phyloP scores from a whole-genome alignment of 2,888 invertebrate species.

The Drosophila mercatorum region DNA sequence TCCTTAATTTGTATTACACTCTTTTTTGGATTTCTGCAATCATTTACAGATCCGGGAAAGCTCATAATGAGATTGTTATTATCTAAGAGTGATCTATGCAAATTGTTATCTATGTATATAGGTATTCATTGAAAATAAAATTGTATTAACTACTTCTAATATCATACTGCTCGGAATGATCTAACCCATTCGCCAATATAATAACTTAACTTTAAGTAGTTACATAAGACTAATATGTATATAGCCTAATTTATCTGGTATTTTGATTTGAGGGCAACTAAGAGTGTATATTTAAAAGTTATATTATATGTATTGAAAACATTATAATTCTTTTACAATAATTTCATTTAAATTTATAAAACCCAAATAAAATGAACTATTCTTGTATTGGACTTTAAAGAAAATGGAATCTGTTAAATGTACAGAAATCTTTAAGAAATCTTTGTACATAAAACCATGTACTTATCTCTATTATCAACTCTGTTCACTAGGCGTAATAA shows the following conservation, averaged over 20 bases:
- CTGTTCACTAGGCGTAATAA: background rate
- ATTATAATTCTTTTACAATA: background rate
- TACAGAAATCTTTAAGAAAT: background rate
- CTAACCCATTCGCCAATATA: background rate
- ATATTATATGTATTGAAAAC: background rate
- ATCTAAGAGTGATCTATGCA: background rate
- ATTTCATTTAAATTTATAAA: background rate
- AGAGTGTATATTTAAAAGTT: background rate
- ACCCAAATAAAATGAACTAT: background rate
- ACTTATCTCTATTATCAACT: background rate
- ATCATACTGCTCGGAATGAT: background rate
- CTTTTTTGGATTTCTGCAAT: slow-evolving; percentile 10
- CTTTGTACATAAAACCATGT: background rate
- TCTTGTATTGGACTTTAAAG: background rate
- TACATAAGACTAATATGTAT: background rate
- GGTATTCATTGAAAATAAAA: background rate
- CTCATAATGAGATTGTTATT: slow-evolving; percentile 1
- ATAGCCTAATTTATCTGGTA: background rate
- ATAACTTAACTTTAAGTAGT: background rate
- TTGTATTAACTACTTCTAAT: background rate
- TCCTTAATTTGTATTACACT: slow-evolving; percentile 9
- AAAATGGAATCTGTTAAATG: too few relatives aligned
- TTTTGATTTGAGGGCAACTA: background rate
- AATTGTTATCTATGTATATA: background rate
- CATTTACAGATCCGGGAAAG: slow-evolving; percentile 16